A percentile compares a stretch with the other conserved stretches of the same genome.
Conservation (phyloP, 1,140 invertebrate species). For the Monomorium pharaonis region DNA sequence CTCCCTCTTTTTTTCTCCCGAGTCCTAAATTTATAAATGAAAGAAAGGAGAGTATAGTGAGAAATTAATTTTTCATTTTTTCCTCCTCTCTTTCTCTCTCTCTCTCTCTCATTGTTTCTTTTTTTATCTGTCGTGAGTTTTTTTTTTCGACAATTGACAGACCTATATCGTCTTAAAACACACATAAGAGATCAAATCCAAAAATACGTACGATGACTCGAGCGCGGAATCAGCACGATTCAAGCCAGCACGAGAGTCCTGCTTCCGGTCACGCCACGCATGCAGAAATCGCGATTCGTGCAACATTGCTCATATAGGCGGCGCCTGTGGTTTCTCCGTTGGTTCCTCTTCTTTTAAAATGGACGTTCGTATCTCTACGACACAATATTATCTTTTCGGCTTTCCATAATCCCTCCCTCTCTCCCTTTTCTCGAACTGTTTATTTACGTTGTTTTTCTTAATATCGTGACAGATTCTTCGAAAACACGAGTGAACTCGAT, state of each 20-base stretch:
- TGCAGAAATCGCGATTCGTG: constrained; percentile 40
- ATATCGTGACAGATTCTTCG: background rate
- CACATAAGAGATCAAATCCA: constrained; percentile 31
- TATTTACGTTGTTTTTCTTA: background rate
- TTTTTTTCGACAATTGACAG: background rate
- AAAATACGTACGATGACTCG: constrained; percentile 18
- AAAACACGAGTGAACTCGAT: background rate
- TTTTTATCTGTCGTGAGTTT: background rate
- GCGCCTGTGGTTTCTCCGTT: constrained; percentile 35
- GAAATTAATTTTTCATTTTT: background rate
- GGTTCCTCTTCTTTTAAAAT: constrained; percentile 43
- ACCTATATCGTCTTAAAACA: constrained; percentile 28
- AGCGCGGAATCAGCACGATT: constrained; percentile 12
- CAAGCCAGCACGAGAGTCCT: background rate
- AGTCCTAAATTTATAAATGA: constrained; percentile 2
- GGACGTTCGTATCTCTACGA: background rate
- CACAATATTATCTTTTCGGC: background rate
- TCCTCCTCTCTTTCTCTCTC: background rate
- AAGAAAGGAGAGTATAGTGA: background rate
- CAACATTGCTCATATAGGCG: constrained; percentile 26
- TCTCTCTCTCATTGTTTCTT: background rate
- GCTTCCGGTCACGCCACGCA: constrained; percentile 57
- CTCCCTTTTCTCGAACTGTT: background rate
- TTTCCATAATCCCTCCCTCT: background rate
- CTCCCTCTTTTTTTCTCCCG: constrained; percentile 14